Evolutionary conservation across 2,888 invertebrate genomes (phyloP).

Genomic region (Synergus gifuensis): DNA sequence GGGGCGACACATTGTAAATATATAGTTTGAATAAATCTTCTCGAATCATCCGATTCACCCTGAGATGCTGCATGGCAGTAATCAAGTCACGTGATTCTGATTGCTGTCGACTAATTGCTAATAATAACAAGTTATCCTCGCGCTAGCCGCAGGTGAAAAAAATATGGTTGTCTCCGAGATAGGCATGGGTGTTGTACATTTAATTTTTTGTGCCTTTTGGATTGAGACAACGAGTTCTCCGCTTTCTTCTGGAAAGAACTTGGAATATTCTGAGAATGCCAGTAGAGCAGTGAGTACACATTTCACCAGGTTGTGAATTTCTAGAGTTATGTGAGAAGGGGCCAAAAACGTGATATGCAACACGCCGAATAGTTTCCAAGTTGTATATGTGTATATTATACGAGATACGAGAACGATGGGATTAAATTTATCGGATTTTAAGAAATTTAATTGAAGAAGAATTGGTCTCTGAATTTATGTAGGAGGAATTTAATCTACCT

Average conservation of each 20-base stretch:
- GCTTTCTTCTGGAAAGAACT: conserved; percentile 30
- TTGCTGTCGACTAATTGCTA: conserved; percentile 31
- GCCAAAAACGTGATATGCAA: conserved; percentile 12
- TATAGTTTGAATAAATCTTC: conserved; percentile 6
- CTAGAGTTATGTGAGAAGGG: conserved; percentile 26
- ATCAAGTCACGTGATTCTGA: conserved; percentile 11
- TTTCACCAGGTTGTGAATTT: conserved; percentile 33
- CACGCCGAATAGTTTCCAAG: conserved; percentile 13
- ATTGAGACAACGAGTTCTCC: conserved; percentile 16
- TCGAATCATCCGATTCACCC: not conserved
- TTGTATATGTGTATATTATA: not conserved
- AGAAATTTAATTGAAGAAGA: conserved; percentile 21
- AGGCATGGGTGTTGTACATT: conserved; percentile 8
- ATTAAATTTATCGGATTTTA: not conserved
- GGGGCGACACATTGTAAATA: conserved; percentile 2
- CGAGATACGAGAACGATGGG: not conserved
- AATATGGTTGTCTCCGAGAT: not conserved
- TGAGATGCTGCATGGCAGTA: not conserved
- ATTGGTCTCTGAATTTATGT: conserved; percentile 19
- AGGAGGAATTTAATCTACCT: conserved; percentile 22
- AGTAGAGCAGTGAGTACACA: conserved; percentile 26
- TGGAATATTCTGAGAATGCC: conserved; percentile 32
- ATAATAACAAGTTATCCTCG: conserved; percentile 28
- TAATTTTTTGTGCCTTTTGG: not conserved
- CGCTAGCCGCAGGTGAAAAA: not conserved